These are phyloP conservation scores for Zaprionus capensis DNA, from an alignment of 1,140 invertebrate species.

Conservation along the genomic window DNA sequence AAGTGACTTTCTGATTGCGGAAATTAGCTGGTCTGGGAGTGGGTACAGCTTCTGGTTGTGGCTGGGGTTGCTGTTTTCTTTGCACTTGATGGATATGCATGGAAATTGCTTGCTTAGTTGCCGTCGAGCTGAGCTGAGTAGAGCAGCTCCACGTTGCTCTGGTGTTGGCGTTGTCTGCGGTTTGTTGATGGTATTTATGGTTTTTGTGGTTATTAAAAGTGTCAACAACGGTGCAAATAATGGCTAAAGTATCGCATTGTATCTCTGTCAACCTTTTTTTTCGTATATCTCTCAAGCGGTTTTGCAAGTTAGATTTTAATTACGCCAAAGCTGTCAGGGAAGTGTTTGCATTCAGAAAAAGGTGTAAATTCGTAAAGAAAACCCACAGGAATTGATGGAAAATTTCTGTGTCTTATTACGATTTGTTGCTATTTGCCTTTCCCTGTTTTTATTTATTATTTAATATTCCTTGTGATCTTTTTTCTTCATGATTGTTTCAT, in stretches of 20 bases:
- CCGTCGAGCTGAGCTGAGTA: background rate
- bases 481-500: background rate
- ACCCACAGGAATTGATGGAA: background rate
- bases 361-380: background rate
- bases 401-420: background rate
- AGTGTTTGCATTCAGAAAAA: background rate
- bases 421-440: background rate
- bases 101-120: slow-evolving; percentile 62
- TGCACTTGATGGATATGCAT: slow-evolving; percentile 78
- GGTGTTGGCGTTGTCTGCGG: slow-evolving; percentile 55
- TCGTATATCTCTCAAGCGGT: slow-evolving; percentile 1
- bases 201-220: slow-evolving; percentile 76
- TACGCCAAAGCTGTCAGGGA: slow-evolving; percentile 28
- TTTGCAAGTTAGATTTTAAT: slow-evolving; percentile 29
- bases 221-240: slow-evolving; percentile 75
- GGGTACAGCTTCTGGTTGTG: slow-evolving; percentile 12
- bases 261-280: background rate
- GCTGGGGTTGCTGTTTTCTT: slow-evolving; percentile 52
- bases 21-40: slow-evolving; percentile 67
- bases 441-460: background rate
- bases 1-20: slow-evolving; percentile 80
- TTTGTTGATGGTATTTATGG: slow-evolving; percentile 68
- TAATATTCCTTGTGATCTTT: background rate
- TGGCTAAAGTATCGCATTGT: slow-evolving; percentile 39
- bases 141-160: background rate